phyloP scores from a whole-genome alignment of 2,888 invertebrate genomes.

The Amaurobius ferox region DNA sequence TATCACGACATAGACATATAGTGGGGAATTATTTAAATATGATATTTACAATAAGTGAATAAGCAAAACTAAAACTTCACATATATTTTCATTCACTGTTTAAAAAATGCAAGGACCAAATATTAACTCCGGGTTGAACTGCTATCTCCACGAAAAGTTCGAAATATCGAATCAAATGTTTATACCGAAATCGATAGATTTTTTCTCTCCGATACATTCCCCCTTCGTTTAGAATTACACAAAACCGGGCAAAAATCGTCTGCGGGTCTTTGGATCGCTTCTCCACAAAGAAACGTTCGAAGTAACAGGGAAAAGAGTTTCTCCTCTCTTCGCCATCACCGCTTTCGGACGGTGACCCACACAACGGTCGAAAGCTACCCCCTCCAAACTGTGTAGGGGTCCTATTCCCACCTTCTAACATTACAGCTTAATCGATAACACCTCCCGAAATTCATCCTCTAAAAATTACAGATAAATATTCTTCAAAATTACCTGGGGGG shows the following conservation, averaged over 20 bases:
- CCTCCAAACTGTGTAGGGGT: background rate
- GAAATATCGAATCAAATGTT: no score
- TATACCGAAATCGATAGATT: conserved; percentile 1
- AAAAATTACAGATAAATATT: no score
- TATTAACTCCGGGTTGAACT: no score
- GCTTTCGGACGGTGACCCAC: conserved; percentile 26
- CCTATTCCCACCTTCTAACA: background rate
- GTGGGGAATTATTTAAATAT: no score
- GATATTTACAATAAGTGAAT: no score
- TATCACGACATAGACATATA: no score
- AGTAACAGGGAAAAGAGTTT: background rate
- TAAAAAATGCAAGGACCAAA: no score
- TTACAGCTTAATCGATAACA: background rate
- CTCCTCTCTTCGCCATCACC: background rate
- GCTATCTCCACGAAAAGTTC: no score
- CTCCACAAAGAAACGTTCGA: background rate
- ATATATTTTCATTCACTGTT: no score
- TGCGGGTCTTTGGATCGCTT: background rate
- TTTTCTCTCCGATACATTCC: background rate
- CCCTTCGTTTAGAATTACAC: background rate
- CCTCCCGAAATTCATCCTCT: no score
- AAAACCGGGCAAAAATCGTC: background rate
- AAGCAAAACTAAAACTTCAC: no score
- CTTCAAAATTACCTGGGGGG: conserved; percentile 50
- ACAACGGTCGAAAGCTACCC: conserved; percentile 29